A percentile compares a stretch with the other conserved stretches of the same genome.
Evolutionary conservation across 2,113 vertebrate species (phyloP).

Genomic region (Antigone vipio): DNA sequence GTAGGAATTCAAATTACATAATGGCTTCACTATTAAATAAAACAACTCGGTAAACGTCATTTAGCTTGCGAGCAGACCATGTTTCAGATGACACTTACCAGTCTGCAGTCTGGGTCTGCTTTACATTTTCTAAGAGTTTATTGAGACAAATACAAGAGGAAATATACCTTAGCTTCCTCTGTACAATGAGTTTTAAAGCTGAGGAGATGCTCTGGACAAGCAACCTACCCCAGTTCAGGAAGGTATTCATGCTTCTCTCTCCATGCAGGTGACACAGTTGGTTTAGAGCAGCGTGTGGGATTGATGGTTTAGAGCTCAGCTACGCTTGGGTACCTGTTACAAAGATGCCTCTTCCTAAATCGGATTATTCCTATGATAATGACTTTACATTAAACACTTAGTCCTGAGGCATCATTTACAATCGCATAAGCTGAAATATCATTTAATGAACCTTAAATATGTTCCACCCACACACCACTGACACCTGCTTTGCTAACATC

Average conservation of each 20-base stretch:
- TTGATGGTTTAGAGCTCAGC: background rate
- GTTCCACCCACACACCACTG: background rate
- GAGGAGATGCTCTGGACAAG: background rate
- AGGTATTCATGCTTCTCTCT: background rate
- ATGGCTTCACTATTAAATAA: background rate
- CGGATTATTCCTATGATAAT: background rate
- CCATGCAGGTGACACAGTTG: background rate
- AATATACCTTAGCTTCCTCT: background rate
- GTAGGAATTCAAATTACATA: background rate
- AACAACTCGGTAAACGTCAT: background rate
- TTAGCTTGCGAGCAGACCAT: background rate
- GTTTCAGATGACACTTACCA: background rate
- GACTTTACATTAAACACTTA: background rate
- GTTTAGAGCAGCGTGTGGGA: background rate
- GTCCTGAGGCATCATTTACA: background rate
- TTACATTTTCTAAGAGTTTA: background rate
- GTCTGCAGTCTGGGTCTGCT: background rate
- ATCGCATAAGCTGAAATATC: background rate
- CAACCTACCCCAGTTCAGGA: background rate
- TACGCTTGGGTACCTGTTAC: too few relatives aligned
- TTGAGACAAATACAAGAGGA: background rate
- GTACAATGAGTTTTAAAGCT: background rate
- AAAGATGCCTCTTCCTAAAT: background rate
- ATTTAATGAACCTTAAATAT: background rate
- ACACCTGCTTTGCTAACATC: rapidly evolving